A percentile compares a stretch with the other conserved stretches of the same genome.
phyloP scores from a whole-genome alignment of 37 sponge, comb jelly and placozoan genomes.

The Cliona cf. orientalis region DNA sequence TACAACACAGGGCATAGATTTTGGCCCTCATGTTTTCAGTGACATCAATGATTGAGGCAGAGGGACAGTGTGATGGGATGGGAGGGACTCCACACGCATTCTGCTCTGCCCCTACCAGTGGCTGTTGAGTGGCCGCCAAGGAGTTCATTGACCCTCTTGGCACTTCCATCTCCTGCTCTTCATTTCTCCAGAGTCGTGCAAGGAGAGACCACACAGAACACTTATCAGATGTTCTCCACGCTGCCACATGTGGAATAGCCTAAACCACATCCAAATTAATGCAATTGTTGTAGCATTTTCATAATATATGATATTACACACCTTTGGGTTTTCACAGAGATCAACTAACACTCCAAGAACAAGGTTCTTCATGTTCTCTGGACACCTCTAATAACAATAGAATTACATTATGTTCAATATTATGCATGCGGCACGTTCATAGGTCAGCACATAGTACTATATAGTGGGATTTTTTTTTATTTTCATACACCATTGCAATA shows the following conservation, averaged over 20 bases:
- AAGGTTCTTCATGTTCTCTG: slow-evolving; percentile 84
- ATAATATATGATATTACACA: background rate
- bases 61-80: slow-evolving; percentile 51
- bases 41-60: slow-evolving; percentile 88
- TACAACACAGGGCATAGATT: slow-evolving; percentile 89
- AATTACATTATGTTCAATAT: too few relatives aligned
- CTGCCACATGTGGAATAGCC: slow-evolving; percentile 85
- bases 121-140: slow-evolving; percentile 70
- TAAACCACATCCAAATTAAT: background rate
- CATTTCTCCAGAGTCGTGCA: slow-evolving; percentile 89
- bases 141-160: slow-evolving; percentile 69
- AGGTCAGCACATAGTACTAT: too few relatives aligned
- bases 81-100: slow-evolving; percentile 44
- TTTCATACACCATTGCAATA: too few relatives aligned
- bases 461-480: too few relatives aligned
- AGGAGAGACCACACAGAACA: slow-evolving; percentile 78
- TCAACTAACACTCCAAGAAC: slow-evolving; percentile 94
- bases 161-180: slow-evolving; percentile 89
- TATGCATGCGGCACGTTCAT: too few relatives aligned
- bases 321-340: slow-evolving; percentile 94
- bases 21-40: slow-evolving; percentile 97
- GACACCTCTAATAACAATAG: too few relatives aligned
- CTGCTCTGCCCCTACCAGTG: slow-evolving; percentile 83
- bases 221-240: slow-evolving; percentile 73
- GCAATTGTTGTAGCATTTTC: background rate